Conservation (phyloP, 2,797 vertebrate species). For the Corythornis leucogaster region DNA sequence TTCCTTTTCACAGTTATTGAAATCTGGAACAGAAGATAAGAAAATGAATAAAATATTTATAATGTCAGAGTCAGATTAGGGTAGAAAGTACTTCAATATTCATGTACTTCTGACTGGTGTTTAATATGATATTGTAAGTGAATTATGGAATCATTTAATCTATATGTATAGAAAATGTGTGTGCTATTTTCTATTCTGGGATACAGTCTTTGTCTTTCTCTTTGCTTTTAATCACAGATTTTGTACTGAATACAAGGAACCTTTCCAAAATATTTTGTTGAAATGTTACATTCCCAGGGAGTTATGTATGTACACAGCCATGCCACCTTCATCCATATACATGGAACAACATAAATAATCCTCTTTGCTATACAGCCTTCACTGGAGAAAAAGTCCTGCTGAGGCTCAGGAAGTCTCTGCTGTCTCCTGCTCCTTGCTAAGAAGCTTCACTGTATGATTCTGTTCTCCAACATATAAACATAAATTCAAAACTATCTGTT, state of each 20-base stretch:
- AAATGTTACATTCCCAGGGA: background rate
- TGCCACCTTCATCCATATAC: background rate
- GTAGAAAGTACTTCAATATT: constrained; percentile 49
- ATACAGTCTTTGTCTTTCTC: constrained; percentile 1
- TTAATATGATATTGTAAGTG: constrained; percentile 47
- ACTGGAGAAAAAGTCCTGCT: background rate
- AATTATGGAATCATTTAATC: constrained; percentile 55
- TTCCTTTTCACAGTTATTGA: constrained; percentile 71
- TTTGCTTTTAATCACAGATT: background rate
- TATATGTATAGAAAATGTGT: constrained; percentile 1
- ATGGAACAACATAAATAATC: background rate
- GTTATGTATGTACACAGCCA: background rate
- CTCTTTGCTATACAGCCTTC: background rate
- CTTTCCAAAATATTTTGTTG: background rate
- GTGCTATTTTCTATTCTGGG: constrained; percentile 37
- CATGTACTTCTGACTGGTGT: constrained; percentile 49
- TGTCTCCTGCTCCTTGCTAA: background rate
- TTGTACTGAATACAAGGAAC: background rate
- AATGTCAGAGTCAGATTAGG: constrained; percentile 40
- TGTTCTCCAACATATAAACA: background rate
- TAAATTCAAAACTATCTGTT: background rate
- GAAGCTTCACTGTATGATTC: background rate
- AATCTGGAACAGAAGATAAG: constrained; percentile 75
- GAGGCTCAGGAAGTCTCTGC: background rate
- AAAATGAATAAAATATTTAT: constrained; percentile 64